Evolutionary conservation across 37 sponge, comb jelly and placozoan species (phyloP).

Genomic region (Tethya wilhelma): DNA sequence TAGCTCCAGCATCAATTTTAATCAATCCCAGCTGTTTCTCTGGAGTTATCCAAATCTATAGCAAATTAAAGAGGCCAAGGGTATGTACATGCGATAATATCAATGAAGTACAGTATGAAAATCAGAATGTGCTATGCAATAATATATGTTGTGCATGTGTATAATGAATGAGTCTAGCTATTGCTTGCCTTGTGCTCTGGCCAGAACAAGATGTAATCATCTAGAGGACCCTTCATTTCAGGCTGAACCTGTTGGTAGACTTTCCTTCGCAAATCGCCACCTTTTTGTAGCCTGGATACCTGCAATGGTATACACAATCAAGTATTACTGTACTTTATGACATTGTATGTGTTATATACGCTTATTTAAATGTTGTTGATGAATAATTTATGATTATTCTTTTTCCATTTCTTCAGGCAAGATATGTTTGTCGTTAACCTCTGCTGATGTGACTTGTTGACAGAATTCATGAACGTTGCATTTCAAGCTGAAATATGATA

Average conservation of each 20-base stretch:
- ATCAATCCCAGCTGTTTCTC: constrained; percentile 25
- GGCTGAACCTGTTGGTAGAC: constrained; percentile 29
- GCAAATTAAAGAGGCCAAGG: neutral
- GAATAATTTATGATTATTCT: too few relatives aligned
- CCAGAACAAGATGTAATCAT: constrained; percentile 52
- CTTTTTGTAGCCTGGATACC: constrained; percentile 49
- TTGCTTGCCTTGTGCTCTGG: constrained; percentile 54
- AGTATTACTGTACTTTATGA: too few relatives aligned
- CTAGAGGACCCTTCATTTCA: constrained; percentile 17
- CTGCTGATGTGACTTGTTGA: too few relatives aligned
- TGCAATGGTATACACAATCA: too few relatives aligned
- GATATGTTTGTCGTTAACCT: too few relatives aligned
- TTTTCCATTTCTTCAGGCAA: too few relatives aligned
- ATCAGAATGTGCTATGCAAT: neutral
- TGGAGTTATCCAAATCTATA: constrained; percentile 28
- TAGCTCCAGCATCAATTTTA: constrained; percentile 22
- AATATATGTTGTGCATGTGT: neutral
- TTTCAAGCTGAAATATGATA: too few relatives aligned
- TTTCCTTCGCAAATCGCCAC: constrained; percentile 14
- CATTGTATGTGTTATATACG: too few relatives aligned
- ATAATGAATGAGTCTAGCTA: neutral
- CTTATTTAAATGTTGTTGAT: too few relatives aligned
- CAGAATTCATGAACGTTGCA: too few relatives aligned
- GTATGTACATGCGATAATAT: neutral
- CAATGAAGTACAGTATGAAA: neutral